Evolutionary conservation across 2,113 vertebrate genomes (phyloP).

Genomic region (Rousettus leschenaultii): DNA sequence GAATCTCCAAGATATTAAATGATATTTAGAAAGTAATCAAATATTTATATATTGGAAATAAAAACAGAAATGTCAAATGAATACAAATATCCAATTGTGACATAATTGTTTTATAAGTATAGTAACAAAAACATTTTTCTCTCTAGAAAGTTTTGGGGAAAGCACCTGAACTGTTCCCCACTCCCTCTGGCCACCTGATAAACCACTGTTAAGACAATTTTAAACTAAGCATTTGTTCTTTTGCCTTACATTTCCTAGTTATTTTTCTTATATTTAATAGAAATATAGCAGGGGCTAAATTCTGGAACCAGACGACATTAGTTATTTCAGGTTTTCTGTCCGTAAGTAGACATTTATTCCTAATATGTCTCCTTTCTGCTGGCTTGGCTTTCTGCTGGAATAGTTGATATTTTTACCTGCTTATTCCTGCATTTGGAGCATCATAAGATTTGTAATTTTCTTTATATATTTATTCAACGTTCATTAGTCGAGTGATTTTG

Average conservation of each 20-base stretch:
- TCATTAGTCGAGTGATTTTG: conserved; percentile 10
- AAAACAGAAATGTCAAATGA: not conserved
- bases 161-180: not conserved
- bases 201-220: not conserved
- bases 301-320: not conserved
- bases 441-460: not conserved
- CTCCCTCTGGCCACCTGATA: not conserved
- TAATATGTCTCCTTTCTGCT: not conserved
- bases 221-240: not conserved
- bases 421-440: not conserved
- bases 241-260: not conserved
- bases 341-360: not conserved
- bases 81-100: not conserved
- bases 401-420: not conserved
- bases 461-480: not conserved
- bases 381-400: not conserved
- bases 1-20: not conserved
- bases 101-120: not conserved
- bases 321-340: not conserved
- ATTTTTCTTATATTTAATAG: not conserved
- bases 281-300: not conserved
- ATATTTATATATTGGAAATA: not conserved
- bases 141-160: not conserved
- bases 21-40: not conserved
- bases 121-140: not conserved